Conservation (phyloP, 2,888 invertebrate genomes). For the Drosophila basisetae region DNA sequence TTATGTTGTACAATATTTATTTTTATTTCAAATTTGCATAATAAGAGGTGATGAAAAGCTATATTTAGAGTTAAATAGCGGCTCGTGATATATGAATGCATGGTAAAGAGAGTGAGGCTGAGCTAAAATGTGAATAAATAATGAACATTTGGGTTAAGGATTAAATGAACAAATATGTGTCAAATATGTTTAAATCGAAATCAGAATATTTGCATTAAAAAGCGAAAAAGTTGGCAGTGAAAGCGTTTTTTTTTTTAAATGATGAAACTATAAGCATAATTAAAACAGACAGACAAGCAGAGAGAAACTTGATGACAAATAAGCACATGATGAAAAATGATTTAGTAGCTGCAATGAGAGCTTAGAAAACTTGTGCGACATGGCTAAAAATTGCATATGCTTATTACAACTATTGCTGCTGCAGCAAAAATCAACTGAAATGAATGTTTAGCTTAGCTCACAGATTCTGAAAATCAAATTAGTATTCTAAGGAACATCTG, state of each 20-base stretch:
- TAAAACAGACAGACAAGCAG: slow-evolving; percentile 4
- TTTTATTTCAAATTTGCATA: slow-evolving; percentile 54
- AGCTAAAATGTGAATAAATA: background rate
- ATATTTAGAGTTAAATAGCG: slow-evolving; percentile 3
- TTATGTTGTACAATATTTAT: slow-evolving; percentile 50
- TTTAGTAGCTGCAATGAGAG: slow-evolving; percentile 13
- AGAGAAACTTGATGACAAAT: slow-evolving; percentile 31
- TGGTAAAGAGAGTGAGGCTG: background rate
- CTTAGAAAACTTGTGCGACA: slow-evolving; percentile 1
- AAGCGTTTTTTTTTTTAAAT: no score
- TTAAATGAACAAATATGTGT: background rate
- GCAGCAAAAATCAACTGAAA: background rate
- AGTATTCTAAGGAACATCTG: background rate
- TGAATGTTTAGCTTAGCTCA: background rate
- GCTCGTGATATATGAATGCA: background rate
- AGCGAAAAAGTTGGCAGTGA: slow-evolving; percentile 24
- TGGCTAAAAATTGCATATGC: background rate
- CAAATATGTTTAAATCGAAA: background rate
- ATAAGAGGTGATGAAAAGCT: slow-evolving; percentile 2
- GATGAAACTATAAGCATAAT: slow-evolving; percentile 35
- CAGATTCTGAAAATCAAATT: background rate
- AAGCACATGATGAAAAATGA: slow-evolving; percentile 1
- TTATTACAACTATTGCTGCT: background rate
- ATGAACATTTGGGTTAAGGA: slow-evolving; percentile 1
- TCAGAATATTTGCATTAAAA: slow-evolving; percentile 25